Percentiles rank a stretch among this genome's conserved stretches.
phyloP scores from a whole-genome alignment of 35 echinoderm and acorn worm genomes.

The Ptychodera flava region DNA sequence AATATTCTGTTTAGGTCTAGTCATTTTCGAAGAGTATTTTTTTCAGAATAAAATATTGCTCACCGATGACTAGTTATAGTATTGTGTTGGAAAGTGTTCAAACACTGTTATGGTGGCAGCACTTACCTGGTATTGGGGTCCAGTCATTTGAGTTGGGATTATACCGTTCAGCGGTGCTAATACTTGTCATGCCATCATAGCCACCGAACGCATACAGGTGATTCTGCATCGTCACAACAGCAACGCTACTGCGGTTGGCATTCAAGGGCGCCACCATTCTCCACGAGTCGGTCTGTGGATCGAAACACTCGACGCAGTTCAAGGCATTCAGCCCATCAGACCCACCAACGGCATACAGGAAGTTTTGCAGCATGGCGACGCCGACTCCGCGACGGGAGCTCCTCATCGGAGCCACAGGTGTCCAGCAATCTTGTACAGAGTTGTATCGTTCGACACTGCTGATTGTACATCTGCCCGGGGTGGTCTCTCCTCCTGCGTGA shows the following conservation, averaged over 20 bases:
- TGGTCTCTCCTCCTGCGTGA: slow-evolving; percentile 70
- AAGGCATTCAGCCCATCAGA: slow-evolving; percentile 47
- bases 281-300: slow-evolving; percentile 73
- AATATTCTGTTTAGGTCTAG: no score
- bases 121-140: slow-evolving; percentile 69
- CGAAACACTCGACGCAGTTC: slow-evolving; percentile 73
- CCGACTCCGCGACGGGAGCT: slow-evolving; percentile 68
- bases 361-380: slow-evolving; percentile 55
- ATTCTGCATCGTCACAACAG: slow-evolving; percentile 54
- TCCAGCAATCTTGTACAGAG: slow-evolving; percentile 74
- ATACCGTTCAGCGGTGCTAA: slow-evolving; percentile 76
- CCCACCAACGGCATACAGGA: slow-evolving; percentile 81
- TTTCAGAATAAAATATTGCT: no score
- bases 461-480: slow-evolving; percentile 50
- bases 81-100: no score
- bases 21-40: no score
- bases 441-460: slow-evolving; percentile 68
- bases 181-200: slow-evolving; percentile 82
- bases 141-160: slow-evolving; percentile 85
- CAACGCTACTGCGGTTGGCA: slow-evolving; percentile 80
- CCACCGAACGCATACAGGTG: slow-evolving; percentile 85
- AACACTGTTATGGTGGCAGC: no score
- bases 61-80: no score
- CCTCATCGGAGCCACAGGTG: slow-evolving; percentile 64
- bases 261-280: slow-evolving; percentile 66